phyloP scores from a whole-genome alignment of 2,113 vertebrate genomes.

The Neodontobutis hainanensis region DNA sequence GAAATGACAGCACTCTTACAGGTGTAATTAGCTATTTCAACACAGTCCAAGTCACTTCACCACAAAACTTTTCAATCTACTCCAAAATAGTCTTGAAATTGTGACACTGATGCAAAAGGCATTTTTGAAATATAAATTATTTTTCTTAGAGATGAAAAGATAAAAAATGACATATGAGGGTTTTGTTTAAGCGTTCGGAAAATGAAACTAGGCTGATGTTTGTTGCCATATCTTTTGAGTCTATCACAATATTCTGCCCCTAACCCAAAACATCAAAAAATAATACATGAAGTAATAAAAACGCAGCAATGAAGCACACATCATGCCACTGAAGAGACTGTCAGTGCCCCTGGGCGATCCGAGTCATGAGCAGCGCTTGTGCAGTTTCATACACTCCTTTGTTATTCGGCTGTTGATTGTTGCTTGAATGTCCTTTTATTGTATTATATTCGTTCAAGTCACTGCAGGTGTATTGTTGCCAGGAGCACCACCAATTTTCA shows the following conservation, averaged over 20 bases:
- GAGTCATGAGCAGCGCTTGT: slow-evolving; percentile 31
- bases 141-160: neutral
- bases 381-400: slow-evolving; percentile 11
- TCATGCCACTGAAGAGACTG: slow-evolving; percentile 16
- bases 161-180: neutral
- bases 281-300: slow-evolving; percentile 45
- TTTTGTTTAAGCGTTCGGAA: neutral
- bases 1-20: slow-evolving; percentile 15
- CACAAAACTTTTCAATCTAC: neutral
- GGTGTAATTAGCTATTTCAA: slow-evolving; percentile 28
- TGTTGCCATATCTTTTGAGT: neutral
- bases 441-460: slow-evolving; percentile 21
- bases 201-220: neutral
- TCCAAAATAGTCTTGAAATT: neutral
- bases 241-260: slow-evolving; percentile 19
- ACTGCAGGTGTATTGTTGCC: neutral
- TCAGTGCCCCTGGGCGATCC: slow-evolving; percentile 22
- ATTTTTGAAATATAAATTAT: neutral
- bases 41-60: neutral
- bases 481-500: slow-evolving; percentile 7
- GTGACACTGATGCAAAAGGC: neutral
- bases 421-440: slow-evolving; percentile 32
- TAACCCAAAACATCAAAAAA: slow-evolving; percentile 26
- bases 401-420: slow-evolving; percentile 29
- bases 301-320: slow-evolving; percentile 18